These are phyloP conservation scores for Eulemur coronatus DNA, from an alignment of 2,797 vertebrate genomes.

Conservation along the genomic window DNA sequence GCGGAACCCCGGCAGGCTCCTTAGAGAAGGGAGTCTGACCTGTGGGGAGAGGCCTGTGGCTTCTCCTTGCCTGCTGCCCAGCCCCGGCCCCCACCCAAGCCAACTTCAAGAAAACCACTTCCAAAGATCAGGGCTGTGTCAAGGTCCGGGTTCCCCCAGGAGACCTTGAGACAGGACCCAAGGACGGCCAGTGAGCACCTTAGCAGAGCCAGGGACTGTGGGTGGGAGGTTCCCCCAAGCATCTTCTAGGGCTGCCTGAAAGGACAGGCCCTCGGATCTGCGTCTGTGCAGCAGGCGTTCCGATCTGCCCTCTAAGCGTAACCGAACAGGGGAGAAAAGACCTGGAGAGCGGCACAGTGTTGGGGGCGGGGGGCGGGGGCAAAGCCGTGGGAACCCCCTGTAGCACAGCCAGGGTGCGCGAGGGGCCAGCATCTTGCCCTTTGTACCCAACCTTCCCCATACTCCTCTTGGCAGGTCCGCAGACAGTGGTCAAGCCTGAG, in stretches of 20 bases:
- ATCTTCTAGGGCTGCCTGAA: background rate
- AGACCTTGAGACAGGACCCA: background rate
- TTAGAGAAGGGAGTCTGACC: background rate
- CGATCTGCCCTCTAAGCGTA: background rate
- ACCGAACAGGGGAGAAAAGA: background rate
- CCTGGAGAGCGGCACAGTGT: accelerated
- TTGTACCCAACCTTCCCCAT: background rate
- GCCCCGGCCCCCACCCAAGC: background rate
- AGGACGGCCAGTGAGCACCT: no score
- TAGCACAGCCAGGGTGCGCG: background rate
- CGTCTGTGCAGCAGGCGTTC: background rate
- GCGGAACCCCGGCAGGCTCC: background rate
- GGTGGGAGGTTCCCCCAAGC: background rate
- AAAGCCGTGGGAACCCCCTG: accelerated
- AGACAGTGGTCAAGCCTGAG: no score
- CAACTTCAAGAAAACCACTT: background rate
- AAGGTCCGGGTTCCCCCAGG: background rate
- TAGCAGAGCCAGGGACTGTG: background rate
- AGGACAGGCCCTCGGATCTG: background rate
- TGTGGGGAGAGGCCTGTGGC: accelerated
- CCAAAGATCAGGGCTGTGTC: background rate
- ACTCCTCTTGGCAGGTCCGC: background rate
- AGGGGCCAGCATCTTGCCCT: background rate
- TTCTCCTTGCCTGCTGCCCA: background rate
- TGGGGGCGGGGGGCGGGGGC: background rate